Evolutionary conservation across 2,888 invertebrate genomes (phyloP).

Genomic region (Cataglyphis albicans): DNA sequence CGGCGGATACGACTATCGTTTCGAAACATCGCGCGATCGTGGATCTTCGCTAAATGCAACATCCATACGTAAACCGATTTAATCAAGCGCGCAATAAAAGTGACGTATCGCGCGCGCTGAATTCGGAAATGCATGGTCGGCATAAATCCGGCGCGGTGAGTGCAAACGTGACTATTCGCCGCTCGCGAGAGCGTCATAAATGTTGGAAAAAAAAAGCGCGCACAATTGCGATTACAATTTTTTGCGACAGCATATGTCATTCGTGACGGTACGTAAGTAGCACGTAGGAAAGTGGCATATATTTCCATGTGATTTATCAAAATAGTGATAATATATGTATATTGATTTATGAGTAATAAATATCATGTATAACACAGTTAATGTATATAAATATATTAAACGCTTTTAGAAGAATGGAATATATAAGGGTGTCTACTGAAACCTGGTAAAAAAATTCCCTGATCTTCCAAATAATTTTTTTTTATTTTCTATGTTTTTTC

Average conservation of each 20-base stretch:
- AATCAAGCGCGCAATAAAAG: slow-evolving; percentile 73
- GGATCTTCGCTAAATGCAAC: slow-evolving; percentile 56
- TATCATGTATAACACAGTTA: neutral
- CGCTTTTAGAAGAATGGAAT: neutral
- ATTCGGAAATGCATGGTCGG: slow-evolving; percentile 69
- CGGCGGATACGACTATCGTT: slow-evolving; percentile 36
- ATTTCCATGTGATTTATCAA: neutral
- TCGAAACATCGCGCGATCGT: slow-evolving; percentile 42
- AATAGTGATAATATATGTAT: slow-evolving; percentile 1
- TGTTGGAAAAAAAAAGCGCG: slow-evolving; percentile 29
- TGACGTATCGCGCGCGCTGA: slow-evolving; percentile 66
- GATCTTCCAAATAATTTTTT: too few relatives aligned
- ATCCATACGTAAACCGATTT: slow-evolving; percentile 68
- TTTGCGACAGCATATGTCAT: neutral
- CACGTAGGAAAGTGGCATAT: neutral
- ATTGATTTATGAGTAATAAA: neutral
- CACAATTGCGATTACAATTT: slow-evolving; percentile 35
- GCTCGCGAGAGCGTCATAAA: slow-evolving; percentile 37
- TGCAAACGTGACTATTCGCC: slow-evolving; percentile 51
- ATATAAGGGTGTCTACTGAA: too few relatives aligned
- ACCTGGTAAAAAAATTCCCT: too few relatives aligned
- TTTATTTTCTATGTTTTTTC: too few relatives aligned
- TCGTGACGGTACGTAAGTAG: slow-evolving; percentile 6
- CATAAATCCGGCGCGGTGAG: slow-evolving; percentile 68
- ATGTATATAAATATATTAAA: neutral